Base-by-base conservation (phyloP, 1,140 invertebrate genomes). In the Zaprionus vittiger region DNA sequence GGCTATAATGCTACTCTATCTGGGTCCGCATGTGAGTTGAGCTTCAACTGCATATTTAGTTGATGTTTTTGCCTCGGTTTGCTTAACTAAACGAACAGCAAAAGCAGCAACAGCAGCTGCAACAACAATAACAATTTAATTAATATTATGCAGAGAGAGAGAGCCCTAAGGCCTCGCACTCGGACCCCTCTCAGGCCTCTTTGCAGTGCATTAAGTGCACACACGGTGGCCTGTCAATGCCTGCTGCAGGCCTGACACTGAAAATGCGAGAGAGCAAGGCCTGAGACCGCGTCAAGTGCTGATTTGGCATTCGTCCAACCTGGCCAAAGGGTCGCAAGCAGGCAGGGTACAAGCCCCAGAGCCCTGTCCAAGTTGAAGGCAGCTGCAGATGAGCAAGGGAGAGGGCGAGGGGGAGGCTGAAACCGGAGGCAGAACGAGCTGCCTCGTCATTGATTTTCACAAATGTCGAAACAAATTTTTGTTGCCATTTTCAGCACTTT, bases 291-390 rank as follows among this genome's bases (percentile, higher is more conserved):
- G 81, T 85, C 85, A 90, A 90, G 79, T 80, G 73, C 44, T 67
- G 79, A 67, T 77, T 89, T 89, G 85, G 85, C 85, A 80, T 73
- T n/a, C 64, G 34, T 81, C 85, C 83, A 86, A 52, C 6, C 47
- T 52, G 47, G n/a, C n/a, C 41, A 47, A 17, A 41, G 38, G 38
- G 38, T 41, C 38, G 38, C 15, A 6, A 41, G 38, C 31, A 11
- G 20, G 9, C 17, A 11, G 11, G 17, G 20, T 12, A 11, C 9
- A 5, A 24, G 47, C n/a, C 41, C 41, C 7, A 47, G 47, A 49
- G 47, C 9, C 47, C 54, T 47, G 55, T 66, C 70, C 70, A 65
- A 73, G 67, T 63, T 73, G 61, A 89, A 89, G 84, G 83, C 41
- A 77, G 28, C 26, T 37, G 31, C 31, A 73, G 49, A 34, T 44